phyloP scores from a whole-genome alignment of 1,140 invertebrate species.

The Drosophila simulans region DNA sequence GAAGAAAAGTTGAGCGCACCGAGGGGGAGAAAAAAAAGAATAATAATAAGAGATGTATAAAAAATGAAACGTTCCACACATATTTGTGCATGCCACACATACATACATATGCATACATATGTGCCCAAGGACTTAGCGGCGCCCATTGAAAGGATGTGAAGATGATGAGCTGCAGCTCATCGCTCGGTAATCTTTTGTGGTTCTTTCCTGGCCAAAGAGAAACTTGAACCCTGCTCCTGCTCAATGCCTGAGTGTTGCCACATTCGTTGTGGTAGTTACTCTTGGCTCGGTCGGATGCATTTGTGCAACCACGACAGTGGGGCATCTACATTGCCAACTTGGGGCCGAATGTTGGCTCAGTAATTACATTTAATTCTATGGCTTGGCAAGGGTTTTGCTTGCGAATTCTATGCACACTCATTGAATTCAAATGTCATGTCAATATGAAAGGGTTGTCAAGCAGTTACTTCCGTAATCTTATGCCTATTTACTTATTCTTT shows the following conservation, averaged over 20 bases:
- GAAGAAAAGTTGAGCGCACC: constrained; percentile 9
- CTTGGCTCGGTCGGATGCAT: constrained; percentile 16
- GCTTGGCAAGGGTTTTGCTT: neutral
- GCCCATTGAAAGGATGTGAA: constrained; percentile 45
- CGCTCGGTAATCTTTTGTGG: constrained; percentile 72
- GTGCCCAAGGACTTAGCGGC: constrained; percentile 46
- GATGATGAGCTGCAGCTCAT: constrained; percentile 67
- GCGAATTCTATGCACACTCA: neutral
- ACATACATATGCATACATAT: constrained; percentile 1
- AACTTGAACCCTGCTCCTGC: constrained; percentile 62
- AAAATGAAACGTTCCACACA: constrained; percentile 30
- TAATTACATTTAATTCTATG: constrained; percentile 16
- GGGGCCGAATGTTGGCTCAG: constrained; percentile 12
- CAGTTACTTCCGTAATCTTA: too few relatives aligned
- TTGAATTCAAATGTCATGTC: neutral
- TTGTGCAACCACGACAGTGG: neutral
- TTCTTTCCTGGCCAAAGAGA: constrained; percentile 53
- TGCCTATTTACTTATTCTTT: too few relatives aligned
- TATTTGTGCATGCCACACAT: constrained; percentile 37
- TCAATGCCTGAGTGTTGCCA: constrained; percentile 59
- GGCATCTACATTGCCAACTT: constrained; percentile 1
- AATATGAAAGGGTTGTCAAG: neutral
- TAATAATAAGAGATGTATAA: neutral
- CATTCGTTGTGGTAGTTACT: constrained; percentile 33
- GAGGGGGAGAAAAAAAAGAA: neutral